These are phyloP conservation scores for Tolmerus cingulatus DNA, from an alignment of 2,888 invertebrate species.

Conservation along the genomic window DNA sequence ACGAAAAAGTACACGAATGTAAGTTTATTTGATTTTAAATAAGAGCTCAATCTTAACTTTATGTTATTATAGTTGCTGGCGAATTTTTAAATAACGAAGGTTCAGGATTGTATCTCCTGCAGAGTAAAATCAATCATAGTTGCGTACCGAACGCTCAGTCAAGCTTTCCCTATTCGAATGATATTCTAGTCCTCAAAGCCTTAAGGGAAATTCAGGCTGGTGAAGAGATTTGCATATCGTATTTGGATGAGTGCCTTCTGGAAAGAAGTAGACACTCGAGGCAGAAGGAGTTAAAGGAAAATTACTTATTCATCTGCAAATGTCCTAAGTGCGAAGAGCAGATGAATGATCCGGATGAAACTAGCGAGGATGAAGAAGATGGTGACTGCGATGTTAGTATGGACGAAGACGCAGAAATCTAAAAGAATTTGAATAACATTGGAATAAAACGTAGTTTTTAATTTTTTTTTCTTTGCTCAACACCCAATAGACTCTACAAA, in stretches of 20 bases:
- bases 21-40: constrained; percentile 50
- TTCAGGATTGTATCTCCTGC: constrained; percentile 84
- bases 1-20: constrained; percentile 85
- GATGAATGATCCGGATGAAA: constrained; percentile 78
- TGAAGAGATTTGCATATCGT: constrained; percentile 91
- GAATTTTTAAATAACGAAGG: constrained; percentile 92
- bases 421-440: background rate
- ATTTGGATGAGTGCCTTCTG: constrained; percentile 85
- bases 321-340: constrained; percentile 82
- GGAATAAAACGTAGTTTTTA: background rate
- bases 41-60: background rate
- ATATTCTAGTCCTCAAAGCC: constrained; percentile 77
- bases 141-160: constrained; percentile 89
- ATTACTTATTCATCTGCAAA: constrained; percentile 83
- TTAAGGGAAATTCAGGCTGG: constrained; percentile 75
- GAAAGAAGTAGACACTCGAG: constrained; percentile 85
- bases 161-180: constrained; percentile 84
- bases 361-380: constrained; percentile 76
- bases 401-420: background rate
- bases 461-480: too few relatives aligned
- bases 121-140: constrained; percentile 92
- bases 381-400: background rate
- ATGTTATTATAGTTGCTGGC: constrained; percentile 58
- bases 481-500: too few relatives aligned
- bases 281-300: constrained; percentile 78